These are phyloP conservation scores for Andricus quercusramuli DNA, from an alignment of 2,888 invertebrate genomes.

Conservation along the genomic window DNA sequence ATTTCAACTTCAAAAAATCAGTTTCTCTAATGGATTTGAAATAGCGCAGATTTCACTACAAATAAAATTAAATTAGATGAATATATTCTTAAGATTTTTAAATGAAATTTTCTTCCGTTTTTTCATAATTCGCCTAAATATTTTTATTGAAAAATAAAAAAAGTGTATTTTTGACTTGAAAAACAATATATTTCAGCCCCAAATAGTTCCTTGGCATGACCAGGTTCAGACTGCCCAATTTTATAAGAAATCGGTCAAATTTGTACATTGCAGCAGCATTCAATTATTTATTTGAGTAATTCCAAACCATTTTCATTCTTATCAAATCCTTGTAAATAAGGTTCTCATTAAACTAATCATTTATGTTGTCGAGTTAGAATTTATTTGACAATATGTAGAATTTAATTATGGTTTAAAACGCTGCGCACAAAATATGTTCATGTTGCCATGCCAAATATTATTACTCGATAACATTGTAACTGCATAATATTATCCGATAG, in stretches of 20 bases:
- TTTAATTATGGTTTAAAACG: not conserved
- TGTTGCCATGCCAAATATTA: slow-evolving; percentile 41
- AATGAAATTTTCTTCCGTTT: no score
- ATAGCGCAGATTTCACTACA: no score
- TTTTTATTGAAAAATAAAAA: no score
- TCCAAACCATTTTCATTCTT: not conserved
- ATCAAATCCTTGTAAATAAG: not conserved
- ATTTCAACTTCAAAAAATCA: no score
- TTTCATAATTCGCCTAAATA: no score
- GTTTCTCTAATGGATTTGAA: no score
- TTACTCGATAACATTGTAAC: not conserved
- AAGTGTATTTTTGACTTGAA: no score
- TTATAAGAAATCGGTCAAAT: not conserved
- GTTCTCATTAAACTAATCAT: not conserved
- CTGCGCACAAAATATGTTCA: slow-evolving; percentile 38
- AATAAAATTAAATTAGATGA: no score
- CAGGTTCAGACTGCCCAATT: no score
- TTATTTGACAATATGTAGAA: not conserved
- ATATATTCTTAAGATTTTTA: no score
- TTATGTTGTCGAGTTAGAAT: not conserved
- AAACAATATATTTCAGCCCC: no score
- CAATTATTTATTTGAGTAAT: slow-evolving; percentile 22
- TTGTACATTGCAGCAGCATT: not conserved
- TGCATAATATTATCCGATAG: slow-evolving; percentile 21
- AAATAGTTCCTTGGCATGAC: no score